These are phyloP conservation scores for Asbolus verrucosus DNA, from an alignment of 1,140 invertebrate species.

Conservation along the genomic window DNA sequence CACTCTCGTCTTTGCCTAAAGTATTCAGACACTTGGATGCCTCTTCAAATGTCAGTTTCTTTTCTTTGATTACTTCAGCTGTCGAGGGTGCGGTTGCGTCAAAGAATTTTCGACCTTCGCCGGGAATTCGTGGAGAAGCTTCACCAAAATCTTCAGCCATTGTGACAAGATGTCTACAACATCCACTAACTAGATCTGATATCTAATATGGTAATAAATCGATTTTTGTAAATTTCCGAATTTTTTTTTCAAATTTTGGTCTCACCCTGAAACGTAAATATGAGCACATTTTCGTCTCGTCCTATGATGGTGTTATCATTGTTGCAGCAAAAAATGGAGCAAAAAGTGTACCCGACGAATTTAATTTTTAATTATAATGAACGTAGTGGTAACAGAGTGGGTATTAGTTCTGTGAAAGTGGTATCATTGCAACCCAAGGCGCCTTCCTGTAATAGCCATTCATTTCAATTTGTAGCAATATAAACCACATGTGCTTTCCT, in stretches of 20 bases:
- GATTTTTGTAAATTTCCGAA: too few relatives aligned
- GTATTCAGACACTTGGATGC: slow-evolving; percentile 61
- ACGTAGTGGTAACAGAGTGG: too few relatives aligned
- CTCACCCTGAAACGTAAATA: too few relatives aligned
- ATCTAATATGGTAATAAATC: too few relatives aligned
- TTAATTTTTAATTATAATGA: too few relatives aligned
- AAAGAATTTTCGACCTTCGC: slow-evolving; percentile 6
- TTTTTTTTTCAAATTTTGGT: too few relatives aligned
- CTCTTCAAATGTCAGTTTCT: slow-evolving; percentile 60
- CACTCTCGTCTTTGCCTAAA: slow-evolving; percentile 62
- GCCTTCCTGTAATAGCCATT: neutral
- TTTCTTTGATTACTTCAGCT: slow-evolving; percentile 57
- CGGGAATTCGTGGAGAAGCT: neutral
- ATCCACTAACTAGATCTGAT: too few relatives aligned
- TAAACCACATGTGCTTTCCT: neutral
- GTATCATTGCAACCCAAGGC: neutral
- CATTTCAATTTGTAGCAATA: slow-evolving; percentile 16
- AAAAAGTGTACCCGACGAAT: too few relatives aligned
- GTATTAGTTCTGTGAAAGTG: too few relatives aligned
- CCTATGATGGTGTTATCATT: too few relatives aligned
- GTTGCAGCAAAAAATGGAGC: too few relatives aligned
- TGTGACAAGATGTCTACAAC: neutral
- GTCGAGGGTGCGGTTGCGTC: slow-evolving; percentile 8
- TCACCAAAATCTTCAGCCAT: slow-evolving; percentile 41
- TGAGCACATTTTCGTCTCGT: too few relatives aligned